These are phyloP conservation scores for Panulirus ornatus DNA, from an alignment of 1,140 invertebrate species.

Conservation along the genomic window DNA sequence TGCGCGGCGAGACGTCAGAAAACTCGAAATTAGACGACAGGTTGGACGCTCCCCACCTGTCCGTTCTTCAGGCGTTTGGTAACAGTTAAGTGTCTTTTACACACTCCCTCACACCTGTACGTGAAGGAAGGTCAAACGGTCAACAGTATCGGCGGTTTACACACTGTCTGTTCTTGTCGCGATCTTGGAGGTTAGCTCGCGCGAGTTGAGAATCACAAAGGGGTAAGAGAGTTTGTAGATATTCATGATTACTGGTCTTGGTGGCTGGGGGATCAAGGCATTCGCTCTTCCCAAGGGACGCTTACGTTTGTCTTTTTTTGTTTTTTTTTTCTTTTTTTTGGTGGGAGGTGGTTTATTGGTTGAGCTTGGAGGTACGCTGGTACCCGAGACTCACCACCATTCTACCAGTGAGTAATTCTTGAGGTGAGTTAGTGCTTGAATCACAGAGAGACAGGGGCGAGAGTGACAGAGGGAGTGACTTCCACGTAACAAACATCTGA, in stretches of 20 bases:
- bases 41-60: neutral
- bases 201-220: conserved; percentile 28
- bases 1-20: neutral
- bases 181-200: neutral
- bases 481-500: neutral
- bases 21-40: neutral
- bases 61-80: neutral
- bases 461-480: neutral
- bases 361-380: neutral
- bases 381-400: neutral
- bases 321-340: no score
- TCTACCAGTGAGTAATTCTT: neutral
- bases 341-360: neutral
- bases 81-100: no score
- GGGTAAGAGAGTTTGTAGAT: conserved; percentile 8
- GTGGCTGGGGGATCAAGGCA: neutral
- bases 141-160: no score
- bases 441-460: neutral
- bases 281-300: neutral
- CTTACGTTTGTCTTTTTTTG: no score
- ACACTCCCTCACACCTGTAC: no score
- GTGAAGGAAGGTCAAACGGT: no score
- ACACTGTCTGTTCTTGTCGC: neutral
- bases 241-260: neutral
- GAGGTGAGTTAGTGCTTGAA: neutral